Percentiles rank a stretch among this genome's conserved stretches.
Conservation (phyloP, 2,113 vertebrate genomes). For the Myrmophylax atrothorax region DNA sequence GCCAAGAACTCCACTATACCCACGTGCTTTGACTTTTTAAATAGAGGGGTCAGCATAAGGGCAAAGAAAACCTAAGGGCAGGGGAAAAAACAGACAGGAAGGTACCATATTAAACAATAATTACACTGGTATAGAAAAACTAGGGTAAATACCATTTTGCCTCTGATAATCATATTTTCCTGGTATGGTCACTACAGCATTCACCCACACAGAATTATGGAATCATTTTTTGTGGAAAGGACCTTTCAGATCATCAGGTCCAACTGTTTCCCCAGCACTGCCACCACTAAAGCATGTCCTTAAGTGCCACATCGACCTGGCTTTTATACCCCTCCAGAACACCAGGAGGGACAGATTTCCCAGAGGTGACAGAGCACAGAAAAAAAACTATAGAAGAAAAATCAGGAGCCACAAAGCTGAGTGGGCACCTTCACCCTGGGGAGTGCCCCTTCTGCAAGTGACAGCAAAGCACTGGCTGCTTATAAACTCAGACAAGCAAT, state of each 20-base stretch:
- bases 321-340: neutral
- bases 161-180: neutral
- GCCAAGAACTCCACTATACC: conserved; percentile 92
- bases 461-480: neutral
- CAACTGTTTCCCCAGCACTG: neutral
- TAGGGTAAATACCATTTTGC: neutral
- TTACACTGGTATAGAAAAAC: neutral
- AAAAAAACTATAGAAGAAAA: neutral
- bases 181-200: neutral
- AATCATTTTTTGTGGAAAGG: neutral
- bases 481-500: too few species aligned
- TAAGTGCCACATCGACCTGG: neutral
- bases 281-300: neutral
- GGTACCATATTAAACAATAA: neutral
- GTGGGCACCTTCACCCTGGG: rapidly evolving
- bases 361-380: neutral
- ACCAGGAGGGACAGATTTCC: neutral
- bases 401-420: neutral
- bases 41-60: conserved; percentile 93
- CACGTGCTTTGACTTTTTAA: conserved; percentile 95
- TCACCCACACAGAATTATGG: neutral
- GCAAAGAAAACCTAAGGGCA: conserved; percentile 90
- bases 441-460: neutral
- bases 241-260: neutral
- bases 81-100: neutral